Percentiles rank a stretch among this genome's conserved stretches.
These are phyloP conservation scores for Agriopis marginaria DNA, from an alignment of 2,888 invertebrate species.

Conservation along the genomic window DNA sequence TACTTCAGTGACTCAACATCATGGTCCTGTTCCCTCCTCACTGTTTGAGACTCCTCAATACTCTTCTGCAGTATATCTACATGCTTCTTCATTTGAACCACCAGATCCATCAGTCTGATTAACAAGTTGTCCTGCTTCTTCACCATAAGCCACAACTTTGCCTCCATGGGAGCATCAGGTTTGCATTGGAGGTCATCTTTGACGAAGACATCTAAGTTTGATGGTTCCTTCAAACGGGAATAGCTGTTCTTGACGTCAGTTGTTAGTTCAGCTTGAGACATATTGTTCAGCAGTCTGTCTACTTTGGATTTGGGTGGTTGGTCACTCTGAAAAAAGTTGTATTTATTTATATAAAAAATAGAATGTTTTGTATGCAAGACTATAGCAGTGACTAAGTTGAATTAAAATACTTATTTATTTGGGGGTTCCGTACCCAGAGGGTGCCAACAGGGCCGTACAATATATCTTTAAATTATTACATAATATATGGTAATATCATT, in stretches of 20 bases:
- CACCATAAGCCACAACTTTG: slow-evolving; percentile 71
- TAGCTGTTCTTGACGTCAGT: slow-evolving; percentile 66
- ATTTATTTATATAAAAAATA: not conserved
- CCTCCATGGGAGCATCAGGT: slow-evolving; percentile 66
- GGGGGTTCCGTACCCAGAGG: no score
- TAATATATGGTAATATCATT: no score
- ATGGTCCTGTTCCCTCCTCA: slow-evolving; percentile 67
- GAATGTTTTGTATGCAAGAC: no score
- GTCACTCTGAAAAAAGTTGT: slow-evolving; percentile 36
- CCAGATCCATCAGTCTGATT: slow-evolving; percentile 65
- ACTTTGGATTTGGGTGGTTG: slow-evolving; percentile 53
- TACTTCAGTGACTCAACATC: slow-evolving; percentile 73
- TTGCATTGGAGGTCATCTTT: slow-evolving; percentile 68
- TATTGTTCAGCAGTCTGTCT: slow-evolving; percentile 63
- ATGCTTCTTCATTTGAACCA: slow-evolving; percentile 70
- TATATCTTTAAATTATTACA: no score
- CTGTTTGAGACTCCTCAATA: slow-evolving; percentile 59
- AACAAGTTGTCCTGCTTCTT: slow-evolving; percentile 77
- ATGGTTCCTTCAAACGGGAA: slow-evolving; percentile 64
- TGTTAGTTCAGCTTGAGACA: slow-evolving; percentile 68
- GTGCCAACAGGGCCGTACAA: no score
- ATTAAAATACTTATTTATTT: no score
- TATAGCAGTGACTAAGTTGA: no score
- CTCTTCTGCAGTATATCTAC: slow-evolving; percentile 67
- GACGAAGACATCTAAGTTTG: slow-evolving; percentile 65